Percentiles rank a stretch among this genome's conserved stretches.
Evolutionary conservation across 2,797 vertebrate species (phyloP).

Genomic region (Aselliscus stoliczkanus): DNA sequence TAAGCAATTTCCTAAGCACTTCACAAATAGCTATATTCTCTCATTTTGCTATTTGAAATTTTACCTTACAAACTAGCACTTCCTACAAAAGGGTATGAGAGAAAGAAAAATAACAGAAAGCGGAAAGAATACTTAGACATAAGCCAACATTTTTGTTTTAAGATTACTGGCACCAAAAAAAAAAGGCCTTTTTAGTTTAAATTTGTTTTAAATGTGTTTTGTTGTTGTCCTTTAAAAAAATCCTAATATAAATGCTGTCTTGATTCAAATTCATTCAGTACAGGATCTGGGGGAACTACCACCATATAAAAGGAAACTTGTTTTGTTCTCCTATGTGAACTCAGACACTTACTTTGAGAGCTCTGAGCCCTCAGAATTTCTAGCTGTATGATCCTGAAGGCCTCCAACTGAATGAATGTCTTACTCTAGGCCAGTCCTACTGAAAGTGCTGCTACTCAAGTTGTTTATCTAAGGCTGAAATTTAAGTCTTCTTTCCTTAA

Average conservation of each 20-base stretch:
- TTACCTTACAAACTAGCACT: slow-evolving; percentile 13
- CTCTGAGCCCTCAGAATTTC: not conserved
- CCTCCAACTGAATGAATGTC: not conserved
- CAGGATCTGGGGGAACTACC: not conserved
- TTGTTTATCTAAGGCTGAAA: not conserved
- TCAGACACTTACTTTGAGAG: not conserved
- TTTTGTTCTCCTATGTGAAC: not conserved
- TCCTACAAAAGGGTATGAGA: not conserved
- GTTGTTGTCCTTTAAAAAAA: not conserved
- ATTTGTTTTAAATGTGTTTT: not conserved
- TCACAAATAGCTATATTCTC: slow-evolving; percentile 35
- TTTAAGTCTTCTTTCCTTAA: not conserved
- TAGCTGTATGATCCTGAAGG: not conserved
- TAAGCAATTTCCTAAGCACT: slow-evolving; percentile 61
- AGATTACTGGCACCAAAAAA: not conserved
- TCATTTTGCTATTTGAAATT: slow-evolving; percentile 29
- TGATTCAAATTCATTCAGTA: not conserved
- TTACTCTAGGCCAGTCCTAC: not conserved
- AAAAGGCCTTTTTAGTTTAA: not conserved
- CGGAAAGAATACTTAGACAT: not conserved
- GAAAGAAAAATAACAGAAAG: not conserved
- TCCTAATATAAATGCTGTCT: not conserved
- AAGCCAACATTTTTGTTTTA: not conserved
- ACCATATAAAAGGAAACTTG: not conserved
- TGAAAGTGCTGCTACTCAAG: not conserved